These are phyloP conservation scores for Hydrotaea cyrtoneurina DNA, from an alignment of 2,888 invertebrate genomes.

Conservation along the genomic window DNA sequence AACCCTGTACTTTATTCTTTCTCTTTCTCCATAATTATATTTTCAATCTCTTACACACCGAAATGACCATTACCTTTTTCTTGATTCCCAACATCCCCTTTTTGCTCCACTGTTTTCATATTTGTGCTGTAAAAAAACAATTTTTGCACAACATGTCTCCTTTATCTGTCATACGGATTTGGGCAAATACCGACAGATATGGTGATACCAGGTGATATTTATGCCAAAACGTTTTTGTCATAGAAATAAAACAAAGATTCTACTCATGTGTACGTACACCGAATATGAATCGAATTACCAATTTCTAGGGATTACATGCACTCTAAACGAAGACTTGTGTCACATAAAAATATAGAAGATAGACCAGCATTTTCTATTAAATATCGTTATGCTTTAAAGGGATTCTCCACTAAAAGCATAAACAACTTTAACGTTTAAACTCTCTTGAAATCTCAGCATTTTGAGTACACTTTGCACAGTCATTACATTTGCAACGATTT, in stretches of 20 bases:
- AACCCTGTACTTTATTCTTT: no score
- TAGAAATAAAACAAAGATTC: not conserved
- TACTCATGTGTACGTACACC: not conserved
- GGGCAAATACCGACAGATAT: not conserved
- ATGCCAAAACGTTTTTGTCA: slow-evolving; percentile 27
- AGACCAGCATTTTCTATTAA: no score
- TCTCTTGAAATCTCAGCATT: not conserved
- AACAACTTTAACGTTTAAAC: slow-evolving; percentile 12
- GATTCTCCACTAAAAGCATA: not conserved
- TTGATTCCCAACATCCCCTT: not conserved
- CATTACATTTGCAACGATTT: not conserved
- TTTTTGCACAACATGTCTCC: slow-evolving; percentile 10
- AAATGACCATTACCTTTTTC: no score
- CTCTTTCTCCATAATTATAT: no score
- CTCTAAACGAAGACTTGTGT: not conserved
- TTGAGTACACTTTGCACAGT: not conserved
- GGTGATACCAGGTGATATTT: slow-evolving; percentile 38
- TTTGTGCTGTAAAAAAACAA: slow-evolving; percentile 2
- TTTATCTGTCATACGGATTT: not conserved
- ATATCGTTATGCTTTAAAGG: not conserved
- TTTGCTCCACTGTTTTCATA: not conserved
- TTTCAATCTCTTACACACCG: no score
- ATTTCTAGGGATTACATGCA: not conserved
- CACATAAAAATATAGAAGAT: not conserved
- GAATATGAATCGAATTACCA: not conserved